Evolutionary conservation across 2,888 invertebrate genomes (phyloP).

Genomic region (Baronia brevicornis): DNA sequence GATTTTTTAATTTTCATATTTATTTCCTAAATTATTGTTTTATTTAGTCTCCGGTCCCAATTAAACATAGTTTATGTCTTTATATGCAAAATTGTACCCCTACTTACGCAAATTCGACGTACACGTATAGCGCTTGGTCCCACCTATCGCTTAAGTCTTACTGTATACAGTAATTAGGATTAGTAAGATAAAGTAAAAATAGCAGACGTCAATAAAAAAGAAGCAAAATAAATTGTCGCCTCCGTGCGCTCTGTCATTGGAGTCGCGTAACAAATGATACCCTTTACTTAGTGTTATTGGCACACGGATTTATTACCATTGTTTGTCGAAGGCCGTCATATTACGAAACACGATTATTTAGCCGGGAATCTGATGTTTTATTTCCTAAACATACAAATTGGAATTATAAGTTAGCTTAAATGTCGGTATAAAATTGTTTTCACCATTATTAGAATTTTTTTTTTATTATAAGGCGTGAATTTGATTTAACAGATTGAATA

Average conservation of each 20-base stretch:
- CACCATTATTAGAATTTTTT: too few relatives aligned
- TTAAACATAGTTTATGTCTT: too few relatives aligned
- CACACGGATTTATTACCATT: constrained; percentile 24
- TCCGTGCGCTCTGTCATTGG: constrained; percentile 24
- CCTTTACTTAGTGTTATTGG: constrained; percentile 43
- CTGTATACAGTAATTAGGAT: constrained; percentile 6
- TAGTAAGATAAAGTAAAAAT: constrained; percentile 12
- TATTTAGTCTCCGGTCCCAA: too few relatives aligned
- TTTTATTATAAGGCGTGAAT: too few relatives aligned
- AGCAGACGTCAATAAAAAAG: constrained; percentile 25
- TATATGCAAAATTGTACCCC: too few relatives aligned
- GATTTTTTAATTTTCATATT: too few relatives aligned
- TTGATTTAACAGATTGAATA: too few relatives aligned
- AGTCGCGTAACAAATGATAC: constrained; percentile 35
- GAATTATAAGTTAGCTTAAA: too few relatives aligned
- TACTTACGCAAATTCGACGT: too few relatives aligned
- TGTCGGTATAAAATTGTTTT: too few relatives aligned
- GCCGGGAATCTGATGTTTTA: not conserved
- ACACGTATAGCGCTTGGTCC: too few relatives aligned
- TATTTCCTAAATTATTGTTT: too few relatives aligned
- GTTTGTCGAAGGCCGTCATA: constrained; percentile 22
- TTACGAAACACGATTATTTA: not conserved
- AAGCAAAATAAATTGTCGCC: constrained; percentile 28
- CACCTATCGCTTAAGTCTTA: constrained; percentile 8
- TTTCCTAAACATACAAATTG: not conserved